A percentile compares a stretch with the other conserved stretches of the same genome.
phyloP scores from a whole-genome alignment of 2,113 vertebrate species.

The Casuarius casuarius region DNA sequence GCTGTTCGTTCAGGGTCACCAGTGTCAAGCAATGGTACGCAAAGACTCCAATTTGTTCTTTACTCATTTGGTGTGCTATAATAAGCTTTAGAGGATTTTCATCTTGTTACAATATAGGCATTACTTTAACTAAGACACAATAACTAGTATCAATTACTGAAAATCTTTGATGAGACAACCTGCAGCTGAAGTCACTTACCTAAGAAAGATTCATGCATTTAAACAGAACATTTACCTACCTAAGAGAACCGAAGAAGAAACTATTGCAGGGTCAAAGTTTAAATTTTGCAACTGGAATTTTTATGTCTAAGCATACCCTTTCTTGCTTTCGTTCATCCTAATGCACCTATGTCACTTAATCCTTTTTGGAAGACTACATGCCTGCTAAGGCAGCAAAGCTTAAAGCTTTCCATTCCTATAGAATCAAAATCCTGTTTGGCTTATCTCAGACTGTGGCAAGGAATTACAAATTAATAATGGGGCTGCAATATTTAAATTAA shows the following conservation, averaged over 20 bases:
- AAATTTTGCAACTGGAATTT: slow-evolving; percentile 28
- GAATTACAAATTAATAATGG: neutral
- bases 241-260: slow-evolving; percentile 21
- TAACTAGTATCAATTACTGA: slow-evolving; percentile 38
- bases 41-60: slow-evolving; percentile 44
- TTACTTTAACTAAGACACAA: slow-evolving; percentile 3
- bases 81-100: slow-evolving; percentile 19
- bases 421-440: neutral
- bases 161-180: slow-evolving; percentile 37
- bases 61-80: neutral
- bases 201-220: slow-evolving; percentile 38
- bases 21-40: neutral
- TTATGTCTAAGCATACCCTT: slow-evolving; percentile 30
- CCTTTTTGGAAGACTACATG: neutral
- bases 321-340: slow-evolving; percentile 28
- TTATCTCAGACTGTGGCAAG: neutral
- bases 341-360: neutral
- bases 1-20: slow-evolving; percentile 14
- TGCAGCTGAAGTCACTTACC: slow-evolving; percentile 22
- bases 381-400: neutral
- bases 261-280: neutral
- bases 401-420: slow-evolving; percentile 1
- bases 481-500: slow-evolving; percentile 11
- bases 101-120: slow-evolving; percentile 7
- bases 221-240: slow-evolving; percentile 23